Percentiles rank a stretch among this genome's conserved stretches.
Evolutionary conservation across 1,140 invertebrate genomes (phyloP).

Genomic region (Drosophila sucinea): DNA sequence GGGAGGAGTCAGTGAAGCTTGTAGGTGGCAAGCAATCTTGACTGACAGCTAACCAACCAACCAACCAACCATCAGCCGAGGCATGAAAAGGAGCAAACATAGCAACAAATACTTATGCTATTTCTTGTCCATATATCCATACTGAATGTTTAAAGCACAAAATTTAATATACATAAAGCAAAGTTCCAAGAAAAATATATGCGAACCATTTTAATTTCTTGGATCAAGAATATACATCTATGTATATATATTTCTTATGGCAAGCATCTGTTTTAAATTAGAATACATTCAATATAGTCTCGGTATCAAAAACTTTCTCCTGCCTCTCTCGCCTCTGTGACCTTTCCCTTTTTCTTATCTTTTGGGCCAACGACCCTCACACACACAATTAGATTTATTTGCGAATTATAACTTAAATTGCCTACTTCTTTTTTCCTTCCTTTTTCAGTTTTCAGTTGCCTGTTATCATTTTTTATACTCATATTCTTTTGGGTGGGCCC

Average conservation of each 20-base stretch:
- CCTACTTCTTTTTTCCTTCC: conserved; percentile 31
- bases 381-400: conserved; percentile 75
- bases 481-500: background rate
- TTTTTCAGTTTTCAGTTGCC: conserved; percentile 15
- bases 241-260: background rate
- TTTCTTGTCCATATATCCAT: background rate
- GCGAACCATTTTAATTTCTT: background rate
- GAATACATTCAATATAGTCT: no score
- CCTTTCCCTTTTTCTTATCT: conserved; percentile 28
- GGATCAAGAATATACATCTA: background rate
- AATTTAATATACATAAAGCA: background rate
- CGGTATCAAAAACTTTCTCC: background rate
- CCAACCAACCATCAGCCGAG: background rate
- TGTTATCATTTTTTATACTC: conserved; percentile 40
- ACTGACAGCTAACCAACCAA: conserved; percentile 25
- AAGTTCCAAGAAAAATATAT: background rate
- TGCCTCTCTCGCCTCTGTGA: background rate
- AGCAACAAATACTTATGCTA: conserved; percentile 1
- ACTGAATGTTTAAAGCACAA: background rate
- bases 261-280: no score
- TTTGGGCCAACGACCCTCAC: conserved; percentile 38
- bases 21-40: conserved; percentile 44
- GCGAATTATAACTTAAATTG: conserved; percentile 70
- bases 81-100: conserved; percentile 1
- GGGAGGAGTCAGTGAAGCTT: conserved; percentile 14